Base-by-base conservation (phyloP, 2,888 invertebrate species). In the Pachycephus smyrnensis region DNA sequence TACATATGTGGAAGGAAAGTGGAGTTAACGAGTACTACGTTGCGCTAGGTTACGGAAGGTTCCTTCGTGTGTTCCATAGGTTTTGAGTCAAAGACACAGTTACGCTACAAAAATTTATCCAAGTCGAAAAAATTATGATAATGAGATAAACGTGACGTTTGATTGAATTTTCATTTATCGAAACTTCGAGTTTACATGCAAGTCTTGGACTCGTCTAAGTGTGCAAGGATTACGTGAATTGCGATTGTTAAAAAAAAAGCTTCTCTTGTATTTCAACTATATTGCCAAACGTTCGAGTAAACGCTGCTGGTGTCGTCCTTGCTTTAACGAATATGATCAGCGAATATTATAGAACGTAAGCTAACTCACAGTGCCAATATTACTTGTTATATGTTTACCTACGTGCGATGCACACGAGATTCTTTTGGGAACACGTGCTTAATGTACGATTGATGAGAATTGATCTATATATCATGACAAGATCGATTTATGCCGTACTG, bases 1-100 rank as follows among this genome's bases (percentile, higher is more conserved):
- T 71, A 33, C 71, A 31, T 33, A 33, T 71, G 71, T 71, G 31
- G 31, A 31, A 33, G 71, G 31, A 71, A 36, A 75, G 76, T 76
- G 75, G 55, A 73, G 71, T 76, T 71, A 75, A 76, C 73, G 40
- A 78, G 73, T 73, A 40, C 55, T 75, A 32, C 71, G 30, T 33
- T 71, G 76, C 68, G 71, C 37, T 74, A 69, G 74, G 36, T 74
- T 36, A n/a, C 33, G 32, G 71, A 71, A 71, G 12, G 32, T 71
- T 71, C 23, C 23, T 23, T 23, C 55, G 23, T 23, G 55, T 23
- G 55, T 55, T 55, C 55, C 55, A 55, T 55, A 23, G 9, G 23
- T 55, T 55, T 55, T 23, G 9, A 55, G 9, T 9, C 55, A 55
- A 23, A 23, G 23, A 23, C 2, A 55, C 9, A 55, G 55, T 23